Base-by-base conservation (phyloP, 2,888 invertebrate genomes). In the Phortica okadai region DNA sequence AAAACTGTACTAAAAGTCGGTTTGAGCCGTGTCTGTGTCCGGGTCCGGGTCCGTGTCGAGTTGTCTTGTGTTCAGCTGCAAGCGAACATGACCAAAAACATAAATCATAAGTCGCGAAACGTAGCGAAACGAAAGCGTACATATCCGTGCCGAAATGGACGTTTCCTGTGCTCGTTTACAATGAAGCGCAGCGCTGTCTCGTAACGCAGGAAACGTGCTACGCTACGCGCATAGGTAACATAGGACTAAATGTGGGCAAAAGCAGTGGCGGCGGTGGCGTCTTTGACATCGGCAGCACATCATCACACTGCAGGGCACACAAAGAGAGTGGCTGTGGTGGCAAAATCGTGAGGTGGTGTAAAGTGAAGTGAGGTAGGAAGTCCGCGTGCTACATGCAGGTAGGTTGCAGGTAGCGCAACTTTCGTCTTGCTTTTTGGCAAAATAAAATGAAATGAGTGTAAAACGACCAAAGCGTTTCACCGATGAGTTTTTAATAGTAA, bases 71-170 rank as follows among this genome's bases (percentile, higher is more conserved):
- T 14, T 50, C 10, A 50, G 50, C 14, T 50, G 14, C 50, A 50
- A 50, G 50, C 50, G 50, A 50, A 50, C 50, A 50, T 50, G 50
- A 84, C 83, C 84, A 84, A 10, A 33, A 87, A 81, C 88, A 89
- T 88, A 89, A 88, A 88, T 89, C 89, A 88, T 88, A 82, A 76
- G 78, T 82, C 84, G 86, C 86, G 87, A 33, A 33, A 33, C 33
- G 33, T 33, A 33, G 1, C 33, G 33, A 33, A 33, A 33, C 33
- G 33, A 84, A 88, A 86, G 88, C 86, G 87, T 86, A 88, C 88
- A 88, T 89, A 88, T 88, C 89, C 89, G 84, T 88, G 84, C 86
- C 86, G 87, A 87, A 88, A 88, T 87, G 89, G 87, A 88, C 86
- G 89, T 85, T 87, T 88, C 88, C 88, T 7, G 8, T 3, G 4